Evolutionary conservation across 1,140 invertebrate genomes (phyloP), one percentile per base, ranked within the genome.

Genomic region (Helicoverpa zea): DNA sequence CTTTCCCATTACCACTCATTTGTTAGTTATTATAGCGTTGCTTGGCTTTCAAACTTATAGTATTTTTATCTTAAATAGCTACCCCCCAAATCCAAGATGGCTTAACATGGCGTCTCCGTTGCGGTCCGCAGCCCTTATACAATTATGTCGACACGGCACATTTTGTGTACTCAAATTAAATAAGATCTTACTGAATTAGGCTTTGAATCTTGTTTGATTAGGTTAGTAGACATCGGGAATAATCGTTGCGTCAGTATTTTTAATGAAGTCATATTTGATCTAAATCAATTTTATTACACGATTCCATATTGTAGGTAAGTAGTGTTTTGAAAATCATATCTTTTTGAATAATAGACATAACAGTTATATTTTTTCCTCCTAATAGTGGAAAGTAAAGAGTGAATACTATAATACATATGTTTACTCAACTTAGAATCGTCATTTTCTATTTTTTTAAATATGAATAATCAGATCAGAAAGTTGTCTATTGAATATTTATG

Each of bases 101-200:
- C n/a, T 9, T 68, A 13, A 68, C n/a, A 2, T 43, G 18, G 16
- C n/a, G 52, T n/a, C 29, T 10, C 30, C 70, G 70, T 61, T 66
- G 49, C 54, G 51, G 35, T 64, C n/a, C 49, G 47, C 58, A n/a
- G 16, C 70, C 56, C 12, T 47, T 66, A 12, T 80, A 68, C 58
- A 66, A 76, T 13, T 63, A 87, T 89, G 88, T 88, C 87, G 84
- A 90, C 90, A 90, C 87, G 88, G 90, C 86, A 92, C 88, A 91
- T 92, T 92, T 91, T 92, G 90, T 90, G 76, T 82, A 81, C 61
- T 64, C 58, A 76, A 84, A 59, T 16, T 49, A 54, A 49, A 54
- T 43, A 63, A 49, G 58, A 61, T 76, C 58, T 76, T 16, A 30
- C 18, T 61, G 43, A n/a, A 30, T 13, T n/a, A 68, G 47, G 70